Evolutionary conservation across 2,113 vertebrate species (phyloP), one percentile per base, ranked within the genome.

Genomic region (Apaloderma vittatum): DNA sequence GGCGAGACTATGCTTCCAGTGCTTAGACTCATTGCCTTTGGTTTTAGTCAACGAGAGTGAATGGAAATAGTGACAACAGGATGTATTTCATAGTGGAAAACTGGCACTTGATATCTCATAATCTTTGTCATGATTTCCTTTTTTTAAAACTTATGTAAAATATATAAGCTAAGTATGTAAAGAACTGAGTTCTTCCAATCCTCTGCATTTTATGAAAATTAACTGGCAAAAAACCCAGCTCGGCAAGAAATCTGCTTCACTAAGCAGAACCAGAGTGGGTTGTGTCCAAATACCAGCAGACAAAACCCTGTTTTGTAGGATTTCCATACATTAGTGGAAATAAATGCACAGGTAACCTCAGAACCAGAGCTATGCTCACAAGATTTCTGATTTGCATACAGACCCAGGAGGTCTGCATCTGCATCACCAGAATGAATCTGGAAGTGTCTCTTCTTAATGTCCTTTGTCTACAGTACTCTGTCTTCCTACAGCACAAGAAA

Each of bases 11-110:
- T 68, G 54, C 45, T 84, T 75, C 55, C 61, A 82, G 65, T 52
- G 57, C 78, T 91, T 61, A 18, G 65, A 49, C 67, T 92, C 49
- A 36, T 27, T 88, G 82, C 59, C 52, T 77, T 71, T 90, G 86
- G 27, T 90, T 80, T 27, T 4, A 59, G 75, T 48, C 85, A 90
- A 24, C 20, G 72, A 43, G 63, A 73, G 24, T 19, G 85, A 83
- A 92, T 93, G 96, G 93, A 97, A 96, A 97, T 17, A 51, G 66
- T 95, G 93, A 95, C 88, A 83, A 20, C 9, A 63, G 59, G 81
- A 79, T 1, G 3, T 26, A 23, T 36, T 73, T 90, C 4, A 6
- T 80, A 82, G 75, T 80, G 81, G 78, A 92, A 92, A 83, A 30
- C 26, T 65, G 75, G 34, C 48, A 51, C 65, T 29, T 48, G 23